Evolutionary conservation across 1,140 invertebrate genomes (phyloP).

Genomic region (Drosophila funebris): DNA sequence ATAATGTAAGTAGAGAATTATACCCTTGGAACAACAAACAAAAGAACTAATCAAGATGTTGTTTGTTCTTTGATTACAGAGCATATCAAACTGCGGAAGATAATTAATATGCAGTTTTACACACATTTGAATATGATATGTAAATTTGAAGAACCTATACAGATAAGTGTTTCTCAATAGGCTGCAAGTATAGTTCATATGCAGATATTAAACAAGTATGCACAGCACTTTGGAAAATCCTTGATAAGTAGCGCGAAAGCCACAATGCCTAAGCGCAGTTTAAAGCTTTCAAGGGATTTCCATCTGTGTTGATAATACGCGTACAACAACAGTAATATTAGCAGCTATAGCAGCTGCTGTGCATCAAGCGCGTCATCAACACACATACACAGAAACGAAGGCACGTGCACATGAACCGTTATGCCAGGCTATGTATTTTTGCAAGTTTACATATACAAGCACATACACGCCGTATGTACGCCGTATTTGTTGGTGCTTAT

Average conservation of each 20-base stretch:
- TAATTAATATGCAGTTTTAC: background rate
- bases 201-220: background rate
- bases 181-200: background rate
- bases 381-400: conserved; percentile 5
- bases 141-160: background rate
- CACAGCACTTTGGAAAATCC: conserved; percentile 12
- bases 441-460: conserved; percentile 16
- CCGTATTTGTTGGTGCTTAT: conserved; percentile 13
- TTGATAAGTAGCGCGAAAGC: conserved; percentile 31
- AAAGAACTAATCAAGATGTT: no score
- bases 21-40: no score
- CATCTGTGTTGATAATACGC: conserved; percentile 13
- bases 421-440: conserved; percentile 2
- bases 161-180: no score
- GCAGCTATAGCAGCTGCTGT: conserved; percentile 47
- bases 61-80: no score
- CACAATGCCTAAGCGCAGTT: conserved; percentile 14
- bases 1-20: no score
- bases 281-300: conserved; percentile 30
- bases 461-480: conserved; percentile 1
- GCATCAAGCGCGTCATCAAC: conserved; percentile 69
- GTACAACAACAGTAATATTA: conserved; percentile 14
- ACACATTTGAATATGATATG: background rate
- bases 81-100: background rate
- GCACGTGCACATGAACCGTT: conserved; percentile 24